A percentile compares a stretch with the other conserved stretches of the same genome.
Conservation (phyloP, 2,797 vertebrate species). For the Cygnus olor region DNA sequence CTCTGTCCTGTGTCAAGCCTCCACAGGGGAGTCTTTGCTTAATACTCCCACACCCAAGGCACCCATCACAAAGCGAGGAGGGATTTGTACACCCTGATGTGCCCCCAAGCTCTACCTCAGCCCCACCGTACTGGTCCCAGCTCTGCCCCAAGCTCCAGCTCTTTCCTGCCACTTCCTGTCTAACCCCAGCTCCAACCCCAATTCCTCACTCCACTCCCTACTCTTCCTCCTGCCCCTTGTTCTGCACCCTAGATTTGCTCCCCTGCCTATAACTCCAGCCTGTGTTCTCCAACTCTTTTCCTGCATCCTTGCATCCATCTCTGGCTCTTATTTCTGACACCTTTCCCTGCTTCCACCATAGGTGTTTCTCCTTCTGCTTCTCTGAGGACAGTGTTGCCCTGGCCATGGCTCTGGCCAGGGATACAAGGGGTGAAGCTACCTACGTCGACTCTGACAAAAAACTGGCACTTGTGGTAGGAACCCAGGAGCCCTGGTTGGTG, state of each 20-base stretch:
- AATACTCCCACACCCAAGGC: background rate
- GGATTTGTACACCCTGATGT: background rate
- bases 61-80: background rate
- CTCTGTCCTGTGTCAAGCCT: background rate
- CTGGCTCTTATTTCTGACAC: background rate
- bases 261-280: background rate
- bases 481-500: background rate
- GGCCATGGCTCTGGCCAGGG: background rate
- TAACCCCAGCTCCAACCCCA: background rate
- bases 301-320: background rate
- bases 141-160: background rate
- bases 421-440: background rate
- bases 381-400: background rate
- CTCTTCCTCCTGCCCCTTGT: background rate
- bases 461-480: background rate
- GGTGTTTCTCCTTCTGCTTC: conserved; percentile 16
- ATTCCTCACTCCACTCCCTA: background rate
- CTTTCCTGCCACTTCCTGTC: background rate
- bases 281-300: background rate
- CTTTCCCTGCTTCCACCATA: background rate
- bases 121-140: background rate
- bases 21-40: background rate
- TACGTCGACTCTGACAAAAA: background rate
- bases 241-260: background rate
- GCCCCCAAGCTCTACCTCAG: background rate